phyloP scores from a whole-genome alignment of 2,888 invertebrate genomes.

The Pyrrhia umbra region DNA sequence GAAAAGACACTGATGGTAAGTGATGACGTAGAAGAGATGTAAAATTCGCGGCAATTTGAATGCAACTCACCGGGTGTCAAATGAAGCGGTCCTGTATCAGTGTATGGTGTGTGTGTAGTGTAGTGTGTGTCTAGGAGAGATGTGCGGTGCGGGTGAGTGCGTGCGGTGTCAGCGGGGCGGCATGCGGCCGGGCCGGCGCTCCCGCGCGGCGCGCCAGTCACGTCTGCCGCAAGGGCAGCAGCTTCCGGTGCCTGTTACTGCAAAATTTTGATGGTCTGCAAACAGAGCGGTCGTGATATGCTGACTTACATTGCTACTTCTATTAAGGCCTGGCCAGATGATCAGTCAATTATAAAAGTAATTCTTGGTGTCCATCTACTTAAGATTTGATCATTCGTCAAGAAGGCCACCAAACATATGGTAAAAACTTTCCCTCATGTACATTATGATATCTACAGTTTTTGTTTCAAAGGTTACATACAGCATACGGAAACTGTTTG shows the following conservation, averaged over 20 bases:
- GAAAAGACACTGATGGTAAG: background rate
- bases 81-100: conserved; percentile 41
- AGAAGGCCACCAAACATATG: too few relatives aligned
- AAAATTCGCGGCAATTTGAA: too few relatives aligned
- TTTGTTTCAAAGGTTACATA: too few relatives aligned
- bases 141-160: conserved; percentile 49
- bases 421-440: too few relatives aligned
- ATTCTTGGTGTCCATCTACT: too few relatives aligned
- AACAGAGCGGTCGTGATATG: conserved; percentile 53
- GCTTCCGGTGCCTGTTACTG: conserved; percentile 99
- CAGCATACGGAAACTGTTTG: too few relatives aligned
- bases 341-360: too few relatives aligned
- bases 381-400: too few relatives aligned
- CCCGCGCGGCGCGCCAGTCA: conserved; percentile 93
- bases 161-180: conserved; percentile 68
- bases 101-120: conserved; percentile 15
- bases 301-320: conserved; percentile 27
- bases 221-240: conserved; percentile 99
- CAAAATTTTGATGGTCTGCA: conserved; percentile 93
- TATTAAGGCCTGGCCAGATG: too few relatives aligned
- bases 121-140: conserved; percentile 23
- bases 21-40: too few relatives aligned
- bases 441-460: too few relatives aligned
- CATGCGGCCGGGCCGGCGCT: conserved; percentile 73
- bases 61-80: conserved; percentile 46